phyloP scores from a whole-genome alignment of 2,888 invertebrate genomes.

The Ennomos erosarius region DNA sequence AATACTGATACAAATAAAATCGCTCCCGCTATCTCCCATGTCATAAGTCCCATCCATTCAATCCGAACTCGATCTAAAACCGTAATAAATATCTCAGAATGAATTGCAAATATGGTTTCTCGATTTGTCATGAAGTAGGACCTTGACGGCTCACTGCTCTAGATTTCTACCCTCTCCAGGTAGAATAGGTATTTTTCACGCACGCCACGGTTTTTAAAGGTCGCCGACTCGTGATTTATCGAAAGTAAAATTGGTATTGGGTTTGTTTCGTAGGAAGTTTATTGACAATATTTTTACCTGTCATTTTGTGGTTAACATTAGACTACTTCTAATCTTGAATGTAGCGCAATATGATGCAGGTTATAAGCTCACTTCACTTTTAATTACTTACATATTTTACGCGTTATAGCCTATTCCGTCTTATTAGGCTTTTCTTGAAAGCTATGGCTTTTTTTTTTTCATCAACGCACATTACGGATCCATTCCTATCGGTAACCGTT shows the following conservation, averaged over 20 bases:
- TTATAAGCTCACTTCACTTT: too few relatives aligned
- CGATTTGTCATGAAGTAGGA: conserved; percentile 54
- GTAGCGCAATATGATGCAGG: too few relatives aligned
- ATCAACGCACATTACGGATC: too few relatives aligned
- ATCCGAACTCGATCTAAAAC: conserved; percentile 40
- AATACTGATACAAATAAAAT: too few relatives aligned
- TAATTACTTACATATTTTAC: too few relatives aligned
- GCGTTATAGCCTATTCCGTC: too few relatives aligned
- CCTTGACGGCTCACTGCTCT: conserved; percentile 49
- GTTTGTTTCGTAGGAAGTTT: not conserved
- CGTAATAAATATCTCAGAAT: conserved; percentile 61
- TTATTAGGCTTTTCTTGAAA: too few relatives aligned
- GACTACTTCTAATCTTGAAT: too few relatives aligned
- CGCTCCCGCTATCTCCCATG: conserved; percentile 6
- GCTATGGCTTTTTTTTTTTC: too few relatives aligned
- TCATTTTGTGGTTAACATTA: too few relatives aligned
- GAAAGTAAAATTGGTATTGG: conserved; percentile 29
- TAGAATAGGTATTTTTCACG: conserved; percentile 31
- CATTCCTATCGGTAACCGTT: too few relatives aligned
- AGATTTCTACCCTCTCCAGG: conserved; percentile 34
- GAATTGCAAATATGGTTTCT: conserved; percentile 59
- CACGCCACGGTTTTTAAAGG: conserved; percentile 36
- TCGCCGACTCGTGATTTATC: conserved; percentile 34
- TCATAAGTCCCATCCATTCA: conserved; percentile 22
- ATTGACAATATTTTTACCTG: not conserved